Conservation (phyloP, 2,888 invertebrate genomes). For the Lymantria monacha region DNA sequence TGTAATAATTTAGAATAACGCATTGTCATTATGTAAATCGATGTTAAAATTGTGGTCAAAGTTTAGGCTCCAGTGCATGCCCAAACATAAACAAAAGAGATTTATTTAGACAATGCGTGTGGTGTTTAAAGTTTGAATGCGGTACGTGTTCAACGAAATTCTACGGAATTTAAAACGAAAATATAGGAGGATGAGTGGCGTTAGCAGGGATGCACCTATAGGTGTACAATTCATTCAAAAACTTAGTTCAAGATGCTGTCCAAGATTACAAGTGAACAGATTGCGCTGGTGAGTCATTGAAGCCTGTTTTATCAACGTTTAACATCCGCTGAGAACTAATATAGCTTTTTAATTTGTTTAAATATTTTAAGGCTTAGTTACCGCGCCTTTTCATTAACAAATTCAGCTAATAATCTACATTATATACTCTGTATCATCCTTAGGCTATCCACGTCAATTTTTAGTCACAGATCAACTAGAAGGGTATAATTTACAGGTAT, state of each 20-base stretch:
- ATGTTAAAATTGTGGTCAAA: too few species aligned
- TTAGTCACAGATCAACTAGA: too few species aligned
- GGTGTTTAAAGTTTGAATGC: constrained; percentile 41
- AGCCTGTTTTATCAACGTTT: constrained; percentile 1
- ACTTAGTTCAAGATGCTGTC: constrained; percentile 79
- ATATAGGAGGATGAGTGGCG: constrained; percentile 75
- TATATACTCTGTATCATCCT: too few species aligned
- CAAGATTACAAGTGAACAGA: constrained; percentile 83
- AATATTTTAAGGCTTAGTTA: too few species aligned
- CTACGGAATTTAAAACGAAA: constrained; percentile 38
- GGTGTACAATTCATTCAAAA: constrained; percentile 84
- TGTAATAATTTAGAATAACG: too few species aligned
- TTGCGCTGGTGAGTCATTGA: constrained; percentile 83
- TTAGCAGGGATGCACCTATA: constrained; percentile 83
- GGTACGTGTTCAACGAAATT: constrained; percentile 29
- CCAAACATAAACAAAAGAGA: constrained; percentile 47
- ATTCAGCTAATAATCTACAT: too few species aligned
- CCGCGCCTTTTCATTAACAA: too few species aligned
- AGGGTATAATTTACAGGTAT: too few species aligned
- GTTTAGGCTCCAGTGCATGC: not conserved
- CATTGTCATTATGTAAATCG: too few species aligned
- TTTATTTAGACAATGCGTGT: constrained; percentile 45
- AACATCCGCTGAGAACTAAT: not conserved
- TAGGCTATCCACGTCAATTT: too few species aligned
- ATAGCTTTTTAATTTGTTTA: too few species aligned